These are phyloP conservation scores for Brassicogethes aeneus DNA, from an alignment of 2,888 invertebrate species.

Conservation along the genomic window DNA sequence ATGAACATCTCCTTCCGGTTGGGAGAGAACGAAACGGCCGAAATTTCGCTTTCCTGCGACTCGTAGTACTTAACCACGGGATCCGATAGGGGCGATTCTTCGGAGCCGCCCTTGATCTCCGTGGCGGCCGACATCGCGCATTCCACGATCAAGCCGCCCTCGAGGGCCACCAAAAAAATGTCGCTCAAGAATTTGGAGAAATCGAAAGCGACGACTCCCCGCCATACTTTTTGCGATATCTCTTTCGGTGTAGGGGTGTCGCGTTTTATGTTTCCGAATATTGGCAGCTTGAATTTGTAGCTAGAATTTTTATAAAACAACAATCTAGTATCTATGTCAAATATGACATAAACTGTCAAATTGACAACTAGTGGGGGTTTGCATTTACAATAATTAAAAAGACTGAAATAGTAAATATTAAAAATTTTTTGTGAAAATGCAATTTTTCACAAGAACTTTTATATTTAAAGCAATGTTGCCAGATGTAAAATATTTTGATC, in stretches of 20 bases:
- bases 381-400: no score
- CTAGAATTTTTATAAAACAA: constrained; percentile 19
- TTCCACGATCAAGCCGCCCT: constrained; percentile 37
- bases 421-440: no score
- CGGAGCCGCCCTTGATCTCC: constrained; percentile 27
- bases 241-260: constrained; percentile 8
- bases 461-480: no score
- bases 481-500: no score
- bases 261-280: constrained; percentile 18
- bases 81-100: constrained; percentile 30
- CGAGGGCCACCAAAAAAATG: constrained; percentile 38
- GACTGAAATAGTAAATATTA: no score
- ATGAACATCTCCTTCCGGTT: constrained; percentile 37
- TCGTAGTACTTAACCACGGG: constrained; percentile 37
- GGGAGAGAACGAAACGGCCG: constrained; percentile 32
- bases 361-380: no score
- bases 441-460: no score
- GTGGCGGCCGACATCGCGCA: constrained; percentile 36
- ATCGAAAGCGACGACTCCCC: constrained; percentile 36
- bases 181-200: constrained; percentile 35
- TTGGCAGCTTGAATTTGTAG: constrained; percentile 32
- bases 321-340: background rate
- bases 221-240: constrained; percentile 23
- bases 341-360: no score
- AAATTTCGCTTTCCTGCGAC: constrained; percentile 36